Base-by-base conservation (phyloP, 2,113 vertebrate species). In the Parus major region DNA sequence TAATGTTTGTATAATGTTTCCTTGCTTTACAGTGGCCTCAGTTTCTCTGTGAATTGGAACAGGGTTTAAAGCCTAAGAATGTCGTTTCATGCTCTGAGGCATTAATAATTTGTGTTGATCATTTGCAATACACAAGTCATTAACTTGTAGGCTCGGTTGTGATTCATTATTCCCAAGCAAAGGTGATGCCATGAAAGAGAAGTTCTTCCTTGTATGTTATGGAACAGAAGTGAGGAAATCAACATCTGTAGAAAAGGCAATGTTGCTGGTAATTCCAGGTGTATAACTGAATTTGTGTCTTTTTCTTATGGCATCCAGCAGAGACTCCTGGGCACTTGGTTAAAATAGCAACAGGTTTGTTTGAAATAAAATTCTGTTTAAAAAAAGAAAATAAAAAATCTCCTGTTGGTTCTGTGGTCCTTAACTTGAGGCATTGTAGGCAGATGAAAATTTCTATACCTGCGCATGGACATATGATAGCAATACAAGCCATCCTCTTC, bases 381-480 rank as follows among this genome's bases (percentile, higher is more conserved):
- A 60, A 70, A n/a, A 39, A 9, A 5, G 1, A 2, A 11, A 12
- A 14, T 15, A 39, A 11, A 17, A 23, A 27, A 22, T 24, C 2
- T 79, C 3, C 22, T 61, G 3, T 57, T 83, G 90, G 7, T 86
- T 86, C 60, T 94, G 8, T 82, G 15, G 76, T 96, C 96, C 98
- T 99, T 99, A 96, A 99, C 78, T 6, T 65, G 31, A 47, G 28
- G 28, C 68, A 22, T 27, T 66, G 31, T 95, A 99, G 99, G 99
- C 99, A 69, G 99, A 99, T 95, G 99, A 99, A 96, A 99, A 99
- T 96, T 99, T 99, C 96, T 99, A 99, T 61, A 99, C 99, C 61
- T 99, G 99, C 77, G 99, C 99, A 0, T 99, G 99, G 99, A 99
- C 99, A 9, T 99, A 99, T 1, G 99, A 99, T 97, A 99, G 98